Evolutionary conservation across 2,888 invertebrate genomes (phyloP), one percentile per base, ranked within the genome.

Genomic region (Parnassius orleans): DNA sequence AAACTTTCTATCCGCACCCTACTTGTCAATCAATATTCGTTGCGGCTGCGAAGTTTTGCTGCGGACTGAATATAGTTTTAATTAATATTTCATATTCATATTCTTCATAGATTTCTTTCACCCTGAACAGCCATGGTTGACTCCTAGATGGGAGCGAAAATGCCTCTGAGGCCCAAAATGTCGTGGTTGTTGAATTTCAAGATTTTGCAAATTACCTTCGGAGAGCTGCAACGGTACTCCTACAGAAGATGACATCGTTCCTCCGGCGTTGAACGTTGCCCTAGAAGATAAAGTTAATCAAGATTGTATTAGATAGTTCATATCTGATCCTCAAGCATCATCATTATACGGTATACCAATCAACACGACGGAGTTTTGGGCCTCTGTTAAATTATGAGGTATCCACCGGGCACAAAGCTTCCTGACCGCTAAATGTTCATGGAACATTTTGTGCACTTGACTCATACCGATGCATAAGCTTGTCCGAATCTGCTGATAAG

Each of bases 231-330:
- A 95, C 95, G 75, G 95, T 97, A 82, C 93, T 98, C 79, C 90
- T 97, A 76, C 95, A 62, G 98, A 98, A 86, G 97, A 97, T 81
- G 96, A 96, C 80, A 94, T 93, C 68, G 95, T 95, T 73, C 95
- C 95, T 68, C 94, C 95, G 72, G 95, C 96, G 51, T 90, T 98
- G 66, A 95, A 95, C 76, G 84, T 94, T 52, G 96, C 97, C 12
- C 90, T 99, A 52, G 94, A 96, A 60, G 98, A 98, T 77, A 94
- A 94, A 77, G 92, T 93, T 60, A 95, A 97, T 81, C 94, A 96
- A 80, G 99, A 99, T 73, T 95, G 94, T 74, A 95, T 99, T 69
- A 93, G 94, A 74, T 98, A 98, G 86, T 99, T 99, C 82, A 93
- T 99, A 60, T 93, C 95, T 41, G 99, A 99, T 87, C 94, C 98